These are phyloP conservation scores for Prolemur simus DNA, from an alignment of 2,113 vertebrate genomes.

Conservation along the genomic window DNA sequence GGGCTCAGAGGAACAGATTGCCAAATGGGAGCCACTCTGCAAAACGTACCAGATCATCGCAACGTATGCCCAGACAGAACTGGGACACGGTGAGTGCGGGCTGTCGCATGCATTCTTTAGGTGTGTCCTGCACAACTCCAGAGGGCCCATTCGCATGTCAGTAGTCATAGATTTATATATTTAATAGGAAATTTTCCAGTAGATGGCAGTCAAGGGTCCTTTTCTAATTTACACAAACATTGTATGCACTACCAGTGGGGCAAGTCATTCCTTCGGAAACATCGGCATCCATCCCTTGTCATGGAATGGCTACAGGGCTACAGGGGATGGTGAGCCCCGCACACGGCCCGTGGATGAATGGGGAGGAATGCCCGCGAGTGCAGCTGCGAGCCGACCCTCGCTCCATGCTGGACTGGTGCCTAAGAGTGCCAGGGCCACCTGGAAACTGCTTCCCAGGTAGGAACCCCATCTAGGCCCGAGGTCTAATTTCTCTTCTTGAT, in stretches of 20 bases:
- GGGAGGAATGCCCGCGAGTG: background rate
- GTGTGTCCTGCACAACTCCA: background rate
- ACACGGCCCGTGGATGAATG: background rate
- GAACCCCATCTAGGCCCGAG: background rate
- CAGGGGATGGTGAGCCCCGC: background rate
- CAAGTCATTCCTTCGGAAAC: background rate
- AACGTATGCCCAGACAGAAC: constrained; percentile 86
- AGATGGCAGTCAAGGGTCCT: background rate
- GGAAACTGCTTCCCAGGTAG: background rate
- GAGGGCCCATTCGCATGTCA: background rate
- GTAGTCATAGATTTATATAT: background rate
- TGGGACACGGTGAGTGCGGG: constrained; percentile 85
- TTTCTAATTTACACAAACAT: background rate
- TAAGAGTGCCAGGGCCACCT: background rate
- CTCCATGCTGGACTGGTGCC: background rate
- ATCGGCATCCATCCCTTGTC: background rate
- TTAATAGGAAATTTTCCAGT: background rate
- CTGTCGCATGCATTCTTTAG: fast-evolving
- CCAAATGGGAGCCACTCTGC: constrained; percentile 82
- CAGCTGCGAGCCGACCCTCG: background rate
- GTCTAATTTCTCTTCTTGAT: constrained; percentile 34
- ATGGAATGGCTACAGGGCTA: background rate
- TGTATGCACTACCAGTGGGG: no score
- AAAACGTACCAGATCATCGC: constrained; percentile 73
- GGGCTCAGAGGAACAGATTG: constrained; percentile 84